Conservation (phyloP, 2,888 invertebrate genomes). For the Amphipoea oculea region DNA sequence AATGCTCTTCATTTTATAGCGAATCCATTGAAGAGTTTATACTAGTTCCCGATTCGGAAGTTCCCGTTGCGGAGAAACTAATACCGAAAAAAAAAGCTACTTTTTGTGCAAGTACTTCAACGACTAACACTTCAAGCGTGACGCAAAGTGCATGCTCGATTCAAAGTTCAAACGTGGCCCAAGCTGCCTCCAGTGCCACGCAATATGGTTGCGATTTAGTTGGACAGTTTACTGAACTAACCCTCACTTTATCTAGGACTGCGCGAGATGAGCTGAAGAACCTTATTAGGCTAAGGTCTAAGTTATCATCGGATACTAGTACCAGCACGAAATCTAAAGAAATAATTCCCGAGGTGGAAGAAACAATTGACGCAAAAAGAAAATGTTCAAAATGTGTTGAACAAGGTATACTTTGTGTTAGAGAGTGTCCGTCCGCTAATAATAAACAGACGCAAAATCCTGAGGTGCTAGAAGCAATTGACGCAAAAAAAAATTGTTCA, state of each 20-base stretch:
- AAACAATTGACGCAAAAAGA: background rate
- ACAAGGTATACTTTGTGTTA: constrained; percentile 73
- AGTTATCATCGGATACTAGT: background rate
- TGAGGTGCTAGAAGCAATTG: background rate
- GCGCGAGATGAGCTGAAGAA: background rate
- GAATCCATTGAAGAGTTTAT: constrained; percentile 17
- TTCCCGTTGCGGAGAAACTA: no score
- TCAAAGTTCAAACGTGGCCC: background rate
- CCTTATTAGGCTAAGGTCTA: background rate
- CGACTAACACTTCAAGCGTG: background rate
- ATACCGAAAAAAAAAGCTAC: background rate
- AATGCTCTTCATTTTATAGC: background rate
- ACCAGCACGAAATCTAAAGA: background rate
- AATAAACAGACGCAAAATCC: constrained; percentile 19
- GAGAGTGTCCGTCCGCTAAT: constrained; percentile 72
- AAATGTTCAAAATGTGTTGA: constrained; percentile 74
- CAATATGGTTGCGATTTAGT: background rate
- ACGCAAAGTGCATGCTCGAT: no score
- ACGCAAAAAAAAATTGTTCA: constrained; percentile 64
- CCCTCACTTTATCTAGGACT: background rate
- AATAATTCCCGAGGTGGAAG: background rate
- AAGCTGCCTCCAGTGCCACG: background rate
- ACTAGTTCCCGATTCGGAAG: background rate
- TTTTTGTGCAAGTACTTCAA: background rate
- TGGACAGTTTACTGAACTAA: background rate